A percentile compares a stretch with the other conserved stretches of the same genome.
These are phyloP conservation scores for Xanthia togata DNA, from an alignment of 2,888 invertebrate species.

Conservation along the genomic window DNA sequence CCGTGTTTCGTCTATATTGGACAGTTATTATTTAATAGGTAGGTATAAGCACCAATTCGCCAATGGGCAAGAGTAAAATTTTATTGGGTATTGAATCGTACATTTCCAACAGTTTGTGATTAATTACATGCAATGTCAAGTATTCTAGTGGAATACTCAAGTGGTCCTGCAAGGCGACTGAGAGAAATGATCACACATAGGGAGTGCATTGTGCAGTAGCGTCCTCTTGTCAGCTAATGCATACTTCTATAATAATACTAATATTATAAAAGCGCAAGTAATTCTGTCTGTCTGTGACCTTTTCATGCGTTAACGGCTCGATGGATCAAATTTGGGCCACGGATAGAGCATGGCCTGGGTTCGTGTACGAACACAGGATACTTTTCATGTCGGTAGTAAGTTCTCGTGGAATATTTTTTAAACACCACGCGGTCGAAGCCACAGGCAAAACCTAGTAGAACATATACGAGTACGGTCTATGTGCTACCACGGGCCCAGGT, in stretches of 20 bases:
- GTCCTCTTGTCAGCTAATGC: not conserved
- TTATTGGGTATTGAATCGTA: constrained; percentile 4
- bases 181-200: not conserved
- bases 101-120: not conserved
- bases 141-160: not conserved
- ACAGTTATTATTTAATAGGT: constrained; percentile 46
- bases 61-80: constrained; percentile 4
- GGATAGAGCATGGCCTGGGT: too few species aligned
- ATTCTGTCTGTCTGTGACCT: too few species aligned
- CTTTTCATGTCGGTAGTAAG: too few species aligned
- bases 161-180: not conserved
- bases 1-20: constrained; percentile 24
- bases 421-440: too few species aligned
- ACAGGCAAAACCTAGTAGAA: too few species aligned
- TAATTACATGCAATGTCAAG: not conserved
- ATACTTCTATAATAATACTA: not conserved
- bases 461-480: too few species aligned
- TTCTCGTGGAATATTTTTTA: too few species aligned
- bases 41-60: constrained; percentile 1
- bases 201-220: not conserved
- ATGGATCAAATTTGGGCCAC: too few species aligned
- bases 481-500: too few species aligned
- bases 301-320: too few species aligned
- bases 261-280: not conserved
- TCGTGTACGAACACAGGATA: too few species aligned